These are phyloP conservation scores for Pantelozetes paolii DNA, from an alignment of 2,888 invertebrate species.

Conservation along the genomic window DNA sequence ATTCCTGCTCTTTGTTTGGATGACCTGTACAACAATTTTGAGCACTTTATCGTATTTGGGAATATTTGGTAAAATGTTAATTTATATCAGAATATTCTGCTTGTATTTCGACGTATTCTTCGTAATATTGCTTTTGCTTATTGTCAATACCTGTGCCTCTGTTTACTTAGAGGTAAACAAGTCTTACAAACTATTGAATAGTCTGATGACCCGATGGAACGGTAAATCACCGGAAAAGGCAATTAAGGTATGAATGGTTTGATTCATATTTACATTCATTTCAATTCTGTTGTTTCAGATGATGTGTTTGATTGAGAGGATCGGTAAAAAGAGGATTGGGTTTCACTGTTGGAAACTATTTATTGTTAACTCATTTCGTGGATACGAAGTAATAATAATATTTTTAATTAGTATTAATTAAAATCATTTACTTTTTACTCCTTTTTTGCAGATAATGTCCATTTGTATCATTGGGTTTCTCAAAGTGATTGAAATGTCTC, in stretches of 20 bases:
- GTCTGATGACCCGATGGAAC: background rate
- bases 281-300: background rate
- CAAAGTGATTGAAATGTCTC: background rate
- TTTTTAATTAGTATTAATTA: background rate
- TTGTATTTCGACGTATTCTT: background rate
- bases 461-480: background rate
- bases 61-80: background rate
- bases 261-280: background rate
- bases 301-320: background rate
- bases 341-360: conserved; percentile 27
- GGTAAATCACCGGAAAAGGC: background rate
- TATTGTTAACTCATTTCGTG: conserved; percentile 5
- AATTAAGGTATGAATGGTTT: background rate
- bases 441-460: background rate
- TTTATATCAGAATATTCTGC: background rate
- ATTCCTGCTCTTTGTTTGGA: conserved; percentile 3
- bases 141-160: conserved; percentile 8
- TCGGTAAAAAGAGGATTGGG: background rate
- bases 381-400: conserved; percentile 23
- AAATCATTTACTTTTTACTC: background rate
- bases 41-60: background rate
- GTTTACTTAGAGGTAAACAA: conserved; percentile 26
- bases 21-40: background rate
- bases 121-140: background rate
- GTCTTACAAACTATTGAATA: background rate